phyloP scores from a whole-genome alignment of 2,888 invertebrate genomes.

The Salticus scenicus region DNA sequence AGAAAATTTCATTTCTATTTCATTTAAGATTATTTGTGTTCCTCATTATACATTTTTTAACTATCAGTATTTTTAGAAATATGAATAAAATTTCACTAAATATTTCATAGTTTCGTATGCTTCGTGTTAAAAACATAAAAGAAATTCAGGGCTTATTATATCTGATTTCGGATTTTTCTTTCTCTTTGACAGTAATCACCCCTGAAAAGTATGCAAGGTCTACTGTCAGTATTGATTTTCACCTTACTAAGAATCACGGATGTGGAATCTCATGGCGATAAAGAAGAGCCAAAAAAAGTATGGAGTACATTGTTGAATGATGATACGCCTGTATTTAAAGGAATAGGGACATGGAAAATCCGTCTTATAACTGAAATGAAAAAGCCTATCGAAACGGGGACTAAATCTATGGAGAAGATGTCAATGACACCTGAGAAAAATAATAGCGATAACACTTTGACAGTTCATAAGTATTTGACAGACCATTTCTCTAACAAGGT shows the following conservation, averaged over 20 bases:
- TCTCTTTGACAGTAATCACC: constrained; percentile 54
- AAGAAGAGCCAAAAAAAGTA: neutral
- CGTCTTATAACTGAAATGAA: neutral
- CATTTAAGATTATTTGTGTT: no score
- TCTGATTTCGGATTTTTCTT: constrained; percentile 29
- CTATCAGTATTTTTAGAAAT: no score
- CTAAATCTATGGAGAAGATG: neutral
- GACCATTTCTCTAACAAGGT: no score
- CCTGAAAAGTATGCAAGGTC: constrained; percentile 38
- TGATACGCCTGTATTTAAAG: neutral
- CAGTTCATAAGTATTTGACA: no score
- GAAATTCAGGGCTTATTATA: neutral
- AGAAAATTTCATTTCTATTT: no score
- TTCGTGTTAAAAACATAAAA: no score
- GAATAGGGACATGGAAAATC: neutral
- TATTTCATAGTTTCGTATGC: no score
- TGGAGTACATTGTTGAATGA: neutral
- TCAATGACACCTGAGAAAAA: neutral
- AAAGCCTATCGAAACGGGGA: neutral
- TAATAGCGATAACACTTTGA: no score
- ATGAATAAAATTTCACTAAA: no score
- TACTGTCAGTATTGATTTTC: constrained; percentile 27
- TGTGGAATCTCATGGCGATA: neutral
- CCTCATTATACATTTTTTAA: no score
- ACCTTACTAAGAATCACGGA: neutral